Conservation (phyloP, 2,113 vertebrate species). For the Pipa parva region DNA sequence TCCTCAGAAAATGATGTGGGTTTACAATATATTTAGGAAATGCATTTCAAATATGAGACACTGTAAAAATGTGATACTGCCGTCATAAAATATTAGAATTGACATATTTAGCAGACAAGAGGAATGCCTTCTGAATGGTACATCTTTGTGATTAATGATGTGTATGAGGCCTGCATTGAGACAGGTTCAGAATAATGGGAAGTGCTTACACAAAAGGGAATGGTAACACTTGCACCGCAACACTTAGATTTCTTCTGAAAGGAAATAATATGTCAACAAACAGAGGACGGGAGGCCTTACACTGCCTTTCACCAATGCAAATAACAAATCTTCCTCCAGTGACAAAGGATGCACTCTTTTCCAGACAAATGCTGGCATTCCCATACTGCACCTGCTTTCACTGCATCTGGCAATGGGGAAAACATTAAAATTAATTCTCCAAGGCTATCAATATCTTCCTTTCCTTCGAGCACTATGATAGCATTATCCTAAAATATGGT, state of each 20-base stretch:
- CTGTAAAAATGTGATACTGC: constrained; percentile 26
- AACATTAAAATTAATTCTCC: constrained; percentile 40
- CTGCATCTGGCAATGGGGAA: constrained; percentile 35
- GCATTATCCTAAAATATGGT: constrained; percentile 44
- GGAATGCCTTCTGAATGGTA: background rate
- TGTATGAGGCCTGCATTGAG: background rate
- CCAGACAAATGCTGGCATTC: constrained; percentile 30
- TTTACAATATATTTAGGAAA: constrained; percentile 22
- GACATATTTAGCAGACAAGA: constrained; percentile 18
- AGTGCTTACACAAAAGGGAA: background rate
- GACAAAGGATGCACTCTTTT: constrained; percentile 8
- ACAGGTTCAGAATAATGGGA: constrained; percentile 9
- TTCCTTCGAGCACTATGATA: constrained; percentile 29
- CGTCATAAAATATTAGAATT: constrained; percentile 21
- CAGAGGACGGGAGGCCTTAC: background rate
- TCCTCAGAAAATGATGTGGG: constrained; percentile 1
- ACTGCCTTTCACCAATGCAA: constrained; percentile 7
- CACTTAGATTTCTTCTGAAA: background rate
- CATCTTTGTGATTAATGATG: background rate
- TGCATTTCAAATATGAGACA: constrained; percentile 11
- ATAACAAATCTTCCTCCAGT: constrained; percentile 26
- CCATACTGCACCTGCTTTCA: constrained; percentile 19
- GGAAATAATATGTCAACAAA: background rate
- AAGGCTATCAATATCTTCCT: constrained; percentile 21
- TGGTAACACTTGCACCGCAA: background rate